Percentiles rank a stretch among this genome's conserved stretches.
These are phyloP conservation scores for Cordylochernes scorpioides DNA, from an alignment of 2,888 invertebrate genomes.

Conservation along the genomic window DNA sequence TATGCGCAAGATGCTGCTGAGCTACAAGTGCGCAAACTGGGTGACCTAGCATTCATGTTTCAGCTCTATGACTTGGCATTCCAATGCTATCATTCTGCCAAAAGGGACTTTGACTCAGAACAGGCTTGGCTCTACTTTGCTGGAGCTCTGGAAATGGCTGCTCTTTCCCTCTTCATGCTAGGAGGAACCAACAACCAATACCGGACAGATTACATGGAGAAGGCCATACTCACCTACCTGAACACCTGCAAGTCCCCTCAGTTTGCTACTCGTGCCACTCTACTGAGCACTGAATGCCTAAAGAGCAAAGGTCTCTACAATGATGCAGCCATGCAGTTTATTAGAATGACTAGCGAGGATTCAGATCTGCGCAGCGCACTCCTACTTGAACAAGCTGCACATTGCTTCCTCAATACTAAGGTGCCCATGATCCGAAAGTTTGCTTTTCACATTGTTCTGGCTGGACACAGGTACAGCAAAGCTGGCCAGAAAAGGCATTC, in stretches of 20 bases:
- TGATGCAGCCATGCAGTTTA: constrained; percentile 81
- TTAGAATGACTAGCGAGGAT: constrained; percentile 86
- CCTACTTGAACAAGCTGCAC: constrained; percentile 75
- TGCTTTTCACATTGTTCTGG: constrained; percentile 81
- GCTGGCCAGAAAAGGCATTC: constrained; percentile 76
- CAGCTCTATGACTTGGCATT: constrained; percentile 74
- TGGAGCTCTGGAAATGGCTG: constrained; percentile 81
- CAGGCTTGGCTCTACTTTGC: constrained; percentile 93
- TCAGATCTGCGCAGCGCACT: constrained; percentile 84
- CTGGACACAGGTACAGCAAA: constrained; percentile 81
- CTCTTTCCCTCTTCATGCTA: constrained; percentile 57
- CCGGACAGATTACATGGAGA: constrained; percentile 53
- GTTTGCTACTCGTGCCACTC: constrained; percentile 67
- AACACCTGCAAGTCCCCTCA: constrained; percentile 75
- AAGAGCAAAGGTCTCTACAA: constrained; percentile 46
- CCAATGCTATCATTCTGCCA: constrained; percentile 81
- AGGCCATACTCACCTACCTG: constrained; percentile 67
- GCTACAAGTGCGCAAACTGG: constrained; percentile 66
- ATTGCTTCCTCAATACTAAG: constrained; percentile 44
- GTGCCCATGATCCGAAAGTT: constrained; percentile 49
- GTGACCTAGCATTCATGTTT: constrained; percentile 86
- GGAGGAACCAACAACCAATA: constrained; percentile 23
- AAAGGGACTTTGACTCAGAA: constrained; percentile 83
- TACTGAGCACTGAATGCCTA: constrained; percentile 63
- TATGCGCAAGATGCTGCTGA: constrained; percentile 37